Percentiles rank a stretch among this genome's conserved stretches.
Evolutionary conservation across 2,888 invertebrate species (phyloP).

Genomic region (Drosophila nr. fundita): DNA sequence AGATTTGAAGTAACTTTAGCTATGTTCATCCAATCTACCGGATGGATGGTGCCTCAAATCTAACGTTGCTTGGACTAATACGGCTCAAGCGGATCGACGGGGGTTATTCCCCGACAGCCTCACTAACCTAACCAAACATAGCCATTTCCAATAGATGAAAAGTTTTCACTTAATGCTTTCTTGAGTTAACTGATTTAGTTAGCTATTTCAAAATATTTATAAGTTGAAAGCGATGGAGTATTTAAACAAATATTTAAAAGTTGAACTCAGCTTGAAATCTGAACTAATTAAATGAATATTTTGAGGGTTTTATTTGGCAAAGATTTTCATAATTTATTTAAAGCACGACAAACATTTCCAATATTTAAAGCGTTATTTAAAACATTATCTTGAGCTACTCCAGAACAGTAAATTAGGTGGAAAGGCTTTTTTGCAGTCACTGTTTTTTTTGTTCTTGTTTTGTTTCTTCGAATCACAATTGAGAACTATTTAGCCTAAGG

Average conservation of each 20-base stretch:
- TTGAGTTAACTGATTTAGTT: background rate
- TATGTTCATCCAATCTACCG: background rate
- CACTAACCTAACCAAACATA: background rate
- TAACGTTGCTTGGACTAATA: background rate
- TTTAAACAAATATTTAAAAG: background rate
- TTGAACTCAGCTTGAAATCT: rapidly evolving
- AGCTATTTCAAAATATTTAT: background rate
- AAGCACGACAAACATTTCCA: background rate
- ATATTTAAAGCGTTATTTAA: background rate
- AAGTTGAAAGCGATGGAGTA: background rate
- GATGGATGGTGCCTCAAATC: background rate
- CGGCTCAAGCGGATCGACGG: background rate
- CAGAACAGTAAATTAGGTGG: background rate
- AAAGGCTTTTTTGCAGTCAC: background rate
- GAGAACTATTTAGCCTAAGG: rapidly evolving
- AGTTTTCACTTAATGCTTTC: background rate
- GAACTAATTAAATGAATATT: background rate
- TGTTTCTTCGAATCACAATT: background rate
- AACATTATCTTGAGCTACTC: background rate
- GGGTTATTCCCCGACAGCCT: background rate
- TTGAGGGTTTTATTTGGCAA: rapidly evolving
- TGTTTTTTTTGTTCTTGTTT: background rate
- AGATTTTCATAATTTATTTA: rapidly evolving
- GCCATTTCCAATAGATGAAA: background rate
- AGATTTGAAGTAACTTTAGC: background rate